Evolutionary conservation across 2,888 invertebrate species (phyloP).

Genomic region (Papilio protenor): DNA sequence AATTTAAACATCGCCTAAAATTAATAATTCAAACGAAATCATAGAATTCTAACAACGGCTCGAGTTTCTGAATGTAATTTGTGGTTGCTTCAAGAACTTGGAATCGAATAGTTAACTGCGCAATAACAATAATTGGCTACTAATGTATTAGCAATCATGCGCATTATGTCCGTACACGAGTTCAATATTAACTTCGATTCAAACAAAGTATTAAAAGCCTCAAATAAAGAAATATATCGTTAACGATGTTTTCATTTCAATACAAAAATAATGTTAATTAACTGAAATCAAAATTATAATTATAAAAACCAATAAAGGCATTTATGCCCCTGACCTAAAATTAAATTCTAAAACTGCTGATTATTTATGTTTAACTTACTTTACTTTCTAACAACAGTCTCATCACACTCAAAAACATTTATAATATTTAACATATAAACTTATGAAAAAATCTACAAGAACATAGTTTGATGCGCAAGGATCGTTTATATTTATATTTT

Average conservation of each 20-base stretch:
- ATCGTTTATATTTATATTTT: not conserved
- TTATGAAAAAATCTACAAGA: not conserved
- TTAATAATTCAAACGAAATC: constrained; percentile 71
- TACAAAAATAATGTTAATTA: not conserved
- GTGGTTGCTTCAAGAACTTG: constrained; percentile 34
- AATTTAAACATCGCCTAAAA: constrained; percentile 78
- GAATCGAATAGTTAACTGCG: constrained; percentile 32
- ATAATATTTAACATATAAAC: no score
- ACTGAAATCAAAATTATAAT: not conserved
- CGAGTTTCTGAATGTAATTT: constrained; percentile 51
- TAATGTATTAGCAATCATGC: constrained; percentile 21
- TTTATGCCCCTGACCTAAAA: not conserved
- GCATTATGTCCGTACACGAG: constrained; percentile 19
- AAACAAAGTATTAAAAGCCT: not conserved
- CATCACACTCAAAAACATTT: no score
- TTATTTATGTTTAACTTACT: no score
- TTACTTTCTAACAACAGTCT: no score
- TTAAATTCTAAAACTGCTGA: not conserved
- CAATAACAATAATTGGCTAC: constrained; percentile 32
- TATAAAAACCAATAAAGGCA: not conserved
- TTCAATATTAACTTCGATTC: not conserved
- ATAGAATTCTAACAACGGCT: constrained; percentile 61
- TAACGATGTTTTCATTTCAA: not conserved
- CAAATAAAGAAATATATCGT: not conserved
- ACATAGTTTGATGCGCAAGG: no score